Base-by-base conservation (phyloP, 1,140 invertebrate species). In the Sarcophaga bullata region DNA sequence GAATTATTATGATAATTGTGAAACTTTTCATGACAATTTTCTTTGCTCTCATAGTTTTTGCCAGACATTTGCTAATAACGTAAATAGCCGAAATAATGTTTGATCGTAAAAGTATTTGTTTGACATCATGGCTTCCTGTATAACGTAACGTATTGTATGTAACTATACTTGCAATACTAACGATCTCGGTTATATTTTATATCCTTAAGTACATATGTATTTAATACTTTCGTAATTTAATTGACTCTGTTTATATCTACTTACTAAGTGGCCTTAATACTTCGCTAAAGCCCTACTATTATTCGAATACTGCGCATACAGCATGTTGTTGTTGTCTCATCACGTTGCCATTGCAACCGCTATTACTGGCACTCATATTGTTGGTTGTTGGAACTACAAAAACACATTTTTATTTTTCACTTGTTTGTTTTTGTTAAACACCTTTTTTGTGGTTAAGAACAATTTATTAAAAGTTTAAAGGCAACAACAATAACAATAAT, bases 401-500 rank as follows among this genome's bases (percentile, higher is more conserved):
- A 54, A 3, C 52, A 37, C 25, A 37, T 37, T 37, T 37, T 37
- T 37, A 37, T 37, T 37, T 37, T 37, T 37, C 19, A 7, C 58
- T 10, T 76, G 46, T 78, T 72, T 48, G 19, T 50, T 17, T 50
- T 50, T 50, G 25, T 78, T 50, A 78, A 78, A 50, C 75, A 17
- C 75, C 75, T 17, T 49, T 48, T 72, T 25, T 78, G 75, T 78
- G 75, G 75, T 78, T 78, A 78, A 78, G 75, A 78, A 78, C 75
- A 68, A 68, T 68, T 68, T 78, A 78, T 78, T 78, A 78, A 78
- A 78, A 78, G 75, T 78, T 78, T 50, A 50, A 78, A 78, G 8
- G n/a, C 62, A 68, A 68, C 17, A 58, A 58, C 15, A 58, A 37
- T n/a, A 58, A 58, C 54, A 58, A 37, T 37, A 37, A 37, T 37